These are phyloP conservation scores for Eleginops maclovinus DNA, from an alignment of 2,113 vertebrate species.

Conservation along the genomic window DNA sequence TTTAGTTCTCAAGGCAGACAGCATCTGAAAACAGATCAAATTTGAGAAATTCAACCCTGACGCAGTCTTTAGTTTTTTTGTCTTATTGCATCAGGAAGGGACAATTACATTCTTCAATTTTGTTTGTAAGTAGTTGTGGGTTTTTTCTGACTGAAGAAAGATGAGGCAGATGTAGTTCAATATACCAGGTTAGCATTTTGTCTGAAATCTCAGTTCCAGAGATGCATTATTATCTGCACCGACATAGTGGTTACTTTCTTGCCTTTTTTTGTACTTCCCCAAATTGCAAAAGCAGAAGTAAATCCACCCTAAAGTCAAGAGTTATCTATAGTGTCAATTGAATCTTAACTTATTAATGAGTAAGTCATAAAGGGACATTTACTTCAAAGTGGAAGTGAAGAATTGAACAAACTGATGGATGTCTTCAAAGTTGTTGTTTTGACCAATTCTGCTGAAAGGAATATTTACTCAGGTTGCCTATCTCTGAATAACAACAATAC, in stretches of 20 bases:
- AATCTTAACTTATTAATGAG: not conserved
- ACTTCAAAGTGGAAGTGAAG: not conserved
- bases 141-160: not conserved
- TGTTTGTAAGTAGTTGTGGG: not conserved
- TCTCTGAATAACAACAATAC: not conserved
- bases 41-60: not conserved
- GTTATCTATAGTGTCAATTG: not conserved
- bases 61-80: not conserved
- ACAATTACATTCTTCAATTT: not conserved
- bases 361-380: too few relatives aligned
- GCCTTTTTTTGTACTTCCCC: not conserved
- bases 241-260: not conserved
- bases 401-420: not conserved
- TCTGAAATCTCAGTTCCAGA: not conserved
- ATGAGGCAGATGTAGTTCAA: not conserved
- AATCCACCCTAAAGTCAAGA: not conserved
- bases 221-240: not conserved
- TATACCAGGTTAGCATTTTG: not conserved
- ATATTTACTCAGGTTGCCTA: too few relatives aligned
- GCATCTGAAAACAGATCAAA: not conserved
- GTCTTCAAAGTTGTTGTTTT: not conserved
- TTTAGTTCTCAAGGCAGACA: not conserved
- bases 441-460: not conserved
- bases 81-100: not conserved
- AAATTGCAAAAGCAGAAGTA: constrained; percentile 12